These are phyloP conservation scores for Neoaliturus tenellus DNA, from an alignment of 2,888 invertebrate genomes.

Conservation along the genomic window DNA sequence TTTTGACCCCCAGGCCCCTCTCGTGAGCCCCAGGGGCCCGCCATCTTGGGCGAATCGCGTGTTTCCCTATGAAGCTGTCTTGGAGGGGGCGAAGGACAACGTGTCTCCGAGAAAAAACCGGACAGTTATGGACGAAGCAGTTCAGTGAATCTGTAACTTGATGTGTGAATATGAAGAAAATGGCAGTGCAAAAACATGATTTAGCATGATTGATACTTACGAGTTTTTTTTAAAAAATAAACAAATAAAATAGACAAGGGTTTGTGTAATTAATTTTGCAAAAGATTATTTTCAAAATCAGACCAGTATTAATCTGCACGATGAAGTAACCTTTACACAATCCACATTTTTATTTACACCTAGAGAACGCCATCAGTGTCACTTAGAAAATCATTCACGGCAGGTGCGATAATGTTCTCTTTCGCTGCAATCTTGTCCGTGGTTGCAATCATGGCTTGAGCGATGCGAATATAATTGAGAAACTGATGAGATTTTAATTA, in stretches of 20 bases:
- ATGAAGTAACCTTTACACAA: too few species aligned
- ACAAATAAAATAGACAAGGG: too few species aligned
- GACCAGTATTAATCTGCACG: too few species aligned
- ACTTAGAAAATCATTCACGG: neutral
- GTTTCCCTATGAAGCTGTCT: slow-evolving; percentile 17
- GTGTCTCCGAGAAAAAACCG: slow-evolving; percentile 26
- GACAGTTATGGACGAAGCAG: slow-evolving; percentile 9
- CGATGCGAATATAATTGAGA: neutral
- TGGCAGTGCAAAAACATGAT: neutral
- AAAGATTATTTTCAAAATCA: too few species aligned
- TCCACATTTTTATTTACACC: too few species aligned
- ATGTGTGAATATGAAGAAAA: neutral
- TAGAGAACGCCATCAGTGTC: too few species aligned
- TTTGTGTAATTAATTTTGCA: too few species aligned
- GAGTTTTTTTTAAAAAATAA: too few species aligned
- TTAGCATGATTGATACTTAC: too few species aligned
- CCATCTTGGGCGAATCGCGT: slow-evolving; percentile 8
- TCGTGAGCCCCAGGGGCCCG: neutral
- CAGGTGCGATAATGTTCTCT: neutral
- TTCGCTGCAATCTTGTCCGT: neutral
- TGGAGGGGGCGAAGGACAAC: slow-evolving; percentile 29
- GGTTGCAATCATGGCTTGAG: neutral
- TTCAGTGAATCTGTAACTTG: slow-evolving; percentile 13
- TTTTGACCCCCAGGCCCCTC: neutral
- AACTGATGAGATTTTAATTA: slow-evolving; percentile 12